Conservation (phyloP, 2,797 vertebrate genomes). For the Sebastes vulpes region DNA sequence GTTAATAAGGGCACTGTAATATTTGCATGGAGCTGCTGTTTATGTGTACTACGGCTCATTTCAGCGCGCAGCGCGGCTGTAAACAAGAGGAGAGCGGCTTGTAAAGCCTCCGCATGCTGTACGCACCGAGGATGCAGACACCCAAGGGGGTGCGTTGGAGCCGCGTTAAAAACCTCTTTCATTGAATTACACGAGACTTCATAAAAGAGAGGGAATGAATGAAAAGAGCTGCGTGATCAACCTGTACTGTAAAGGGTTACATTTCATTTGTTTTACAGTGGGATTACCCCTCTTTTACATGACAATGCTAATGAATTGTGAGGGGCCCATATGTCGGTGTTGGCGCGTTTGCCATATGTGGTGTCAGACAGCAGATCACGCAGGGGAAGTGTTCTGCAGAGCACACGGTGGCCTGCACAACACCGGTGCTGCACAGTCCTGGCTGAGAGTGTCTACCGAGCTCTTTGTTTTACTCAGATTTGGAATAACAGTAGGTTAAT, state of each 20-base stretch:
- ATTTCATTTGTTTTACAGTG: constrained; percentile 74
- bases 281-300: constrained; percentile 71
- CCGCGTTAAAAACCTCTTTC: constrained; percentile 53
- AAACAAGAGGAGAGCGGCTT: constrained; percentile 63
- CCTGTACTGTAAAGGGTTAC: constrained; percentile 58
- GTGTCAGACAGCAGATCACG: constrained; percentile 55
- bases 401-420: background rate
- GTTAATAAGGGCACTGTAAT: constrained; percentile 75
- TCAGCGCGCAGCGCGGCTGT: constrained; percentile 51
- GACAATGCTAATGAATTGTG: constrained; percentile 78
- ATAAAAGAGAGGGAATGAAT: constrained; percentile 56
- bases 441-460: background rate
- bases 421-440: constrained; percentile 6
- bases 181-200: constrained; percentile 66
- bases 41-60: constrained; percentile 63
- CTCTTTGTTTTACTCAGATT: constrained; percentile 36
- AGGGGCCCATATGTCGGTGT: constrained; percentile 66
- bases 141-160: constrained; percentile 29
- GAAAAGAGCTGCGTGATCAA: constrained; percentile 42
- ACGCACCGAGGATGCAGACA: constrained; percentile 20
- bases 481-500: constrained; percentile 5
- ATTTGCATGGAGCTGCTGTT: constrained; percentile 72
- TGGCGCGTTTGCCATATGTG: constrained; percentile 73
- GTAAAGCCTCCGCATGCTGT: constrained; percentile 46
- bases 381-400: constrained; percentile 28